Evolutionary conservation across 2,888 invertebrate species (phyloP), one percentile per base, ranked within the genome.

Genomic region (Hydrotaea cyrtoneurina): DNA sequence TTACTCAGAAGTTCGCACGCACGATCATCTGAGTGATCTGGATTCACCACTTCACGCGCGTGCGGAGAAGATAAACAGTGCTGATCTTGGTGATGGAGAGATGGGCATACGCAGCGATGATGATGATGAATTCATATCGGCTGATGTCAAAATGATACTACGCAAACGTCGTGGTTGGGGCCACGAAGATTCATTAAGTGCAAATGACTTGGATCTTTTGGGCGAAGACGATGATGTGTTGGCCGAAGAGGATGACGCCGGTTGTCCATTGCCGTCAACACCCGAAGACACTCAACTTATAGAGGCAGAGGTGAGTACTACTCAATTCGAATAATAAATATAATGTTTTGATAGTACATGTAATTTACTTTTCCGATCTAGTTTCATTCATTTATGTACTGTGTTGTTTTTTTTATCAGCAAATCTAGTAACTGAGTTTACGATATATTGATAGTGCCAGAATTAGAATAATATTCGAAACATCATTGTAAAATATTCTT

Each of bases 201-300:
- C 90, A 19, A 90, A 90, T 50, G 91, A 91, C 83, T 86, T 92
- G 26, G 92, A 92, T 87, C 86, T 92, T 71, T 87, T 92, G 0
- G 92, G 90, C 64, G 91, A 91, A 57, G 92, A 92, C 57, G 91
- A 91, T 80, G 92, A 90, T 80, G 88, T 92, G 50, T 92, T 90
- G 31, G 92, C 92, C 89, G 96, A 96, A 89, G 96, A 96, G 89
- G 97, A 96, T 90, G 96, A 96, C 87, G 95, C 95, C 85, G 97
- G 97, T 46, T 97, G 97, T 90, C 96, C 97, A 2, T 91, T 97
- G 87, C 97, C 97, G 3, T 97, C 97, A 21, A 97, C 97, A 10
- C 97, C 97, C 0, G 97, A 97, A 91, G 97, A 97, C 91, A 96
- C 96, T 89, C 95, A 96, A 90, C 93, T 97, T 43, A 93, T 97